Conservation (phyloP, 1,140 invertebrate species). For the Cotesia typhae region DNA sequence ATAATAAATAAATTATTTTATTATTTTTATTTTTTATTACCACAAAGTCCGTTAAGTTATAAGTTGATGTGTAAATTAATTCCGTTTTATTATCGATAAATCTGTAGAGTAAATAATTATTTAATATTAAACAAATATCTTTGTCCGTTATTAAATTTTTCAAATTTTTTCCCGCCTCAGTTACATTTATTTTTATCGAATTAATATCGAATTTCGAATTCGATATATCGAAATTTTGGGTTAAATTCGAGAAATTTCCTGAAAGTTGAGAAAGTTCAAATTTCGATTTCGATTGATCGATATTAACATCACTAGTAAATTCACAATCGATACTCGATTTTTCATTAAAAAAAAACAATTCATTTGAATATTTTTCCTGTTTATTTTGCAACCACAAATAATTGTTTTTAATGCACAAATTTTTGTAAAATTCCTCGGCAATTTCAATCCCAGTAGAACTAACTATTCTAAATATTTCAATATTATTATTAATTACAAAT, state of each 20-base stretch:
- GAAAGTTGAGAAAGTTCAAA: too few relatives aligned
- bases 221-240: too few relatives aligned
- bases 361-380: slow-evolving; percentile 37
- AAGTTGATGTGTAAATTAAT: slow-evolving; percentile 45
- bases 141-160: too few relatives aligned
- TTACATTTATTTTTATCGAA: too few relatives aligned
- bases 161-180: too few relatives aligned
- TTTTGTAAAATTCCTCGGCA: slow-evolving; percentile 46
- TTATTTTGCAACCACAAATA: slow-evolving; percentile 51
- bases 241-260: too few relatives aligned
- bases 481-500: slow-evolving; percentile 40
- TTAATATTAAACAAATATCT: slow-evolving; percentile 45
- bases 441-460: slow-evolving; percentile 50
- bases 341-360: slow-evolving; percentile 37
- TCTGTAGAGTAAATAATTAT: slow-evolving; percentile 43
- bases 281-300: too few relatives aligned
- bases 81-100: slow-evolving; percentile 33
- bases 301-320: too few relatives aligned
- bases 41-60: slow-evolving; percentile 44
- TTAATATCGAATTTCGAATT: too few relatives aligned
- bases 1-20: slow-evolving; percentile 44
- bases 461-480: slow-evolving; percentile 42
- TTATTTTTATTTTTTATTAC: slow-evolving; percentile 40
- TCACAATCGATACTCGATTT: too few relatives aligned
- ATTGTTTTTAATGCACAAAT: slow-evolving; percentile 40